Evolutionary conservation across 1,140 invertebrate genomes (phyloP), one percentile per base, ranked within the genome.

Genomic region (Parapsyche elsis): DNA sequence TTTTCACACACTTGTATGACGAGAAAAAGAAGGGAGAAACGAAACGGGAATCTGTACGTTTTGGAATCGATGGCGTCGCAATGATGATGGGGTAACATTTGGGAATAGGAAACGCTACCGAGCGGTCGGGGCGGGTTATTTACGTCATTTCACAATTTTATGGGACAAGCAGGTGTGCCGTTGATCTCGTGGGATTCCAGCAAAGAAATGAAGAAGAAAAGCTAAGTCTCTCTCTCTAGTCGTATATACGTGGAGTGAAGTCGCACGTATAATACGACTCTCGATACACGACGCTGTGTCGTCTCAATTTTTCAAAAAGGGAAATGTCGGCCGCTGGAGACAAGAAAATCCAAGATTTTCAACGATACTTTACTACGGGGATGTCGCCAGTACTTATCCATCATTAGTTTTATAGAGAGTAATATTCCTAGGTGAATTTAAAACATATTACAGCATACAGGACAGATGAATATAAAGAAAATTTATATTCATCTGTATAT

Each of bases 71-170:
- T 24, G 46, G 71, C 16, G 73, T 24, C 53, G 16, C 57, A 67
- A 61, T 64, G 75, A 77, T 77, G 75, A 61, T 61, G 7, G 57
- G 38, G 75, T 16, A 77, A 67, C 75, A 77, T 77, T 77, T 64
- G 75, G 75, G 75, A 77, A 77, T 77, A 64, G 16, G 59, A 14
- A 38, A 38, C 30, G 30, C 30, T 38, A 38, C 10, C 44, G 24
- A 49, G 71, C 12, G n/a, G 45, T 57, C 24, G 5, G 30, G 10
- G 9, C 30, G 57, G n/a, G 75, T 77, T 77, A 77, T 77, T 77
- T 77, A 77, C 57, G 75, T 77, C 75, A 77, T 77, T 77, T 77
- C 75, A 77, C 75, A 77, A 67, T 77, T 77, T 77, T 77, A 77
- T 77, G 75, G 53, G 75, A 67, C 75, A 61, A 38, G 75, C 75